Conservation (phyloP, 2,113 vertebrate species). For the Hippocampus abdominalis region DNA sequence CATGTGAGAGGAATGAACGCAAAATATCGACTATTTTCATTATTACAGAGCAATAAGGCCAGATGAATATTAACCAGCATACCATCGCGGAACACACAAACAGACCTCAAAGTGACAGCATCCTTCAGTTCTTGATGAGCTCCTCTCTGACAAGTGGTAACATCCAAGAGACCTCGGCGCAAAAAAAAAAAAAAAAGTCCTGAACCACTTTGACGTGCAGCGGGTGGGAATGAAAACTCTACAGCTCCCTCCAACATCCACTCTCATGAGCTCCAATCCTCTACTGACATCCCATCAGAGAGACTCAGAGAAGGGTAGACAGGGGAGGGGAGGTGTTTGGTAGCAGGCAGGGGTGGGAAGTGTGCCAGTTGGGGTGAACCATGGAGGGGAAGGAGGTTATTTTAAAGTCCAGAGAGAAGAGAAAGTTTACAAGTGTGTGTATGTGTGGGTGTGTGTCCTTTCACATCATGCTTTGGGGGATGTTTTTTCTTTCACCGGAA, state of each 20-base stretch:
- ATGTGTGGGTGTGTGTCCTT: too few relatives aligned
- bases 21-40: not conserved
- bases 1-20: not conserved
- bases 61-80: not conserved
- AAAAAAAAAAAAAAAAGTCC: slow-evolving; percentile 28
- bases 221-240: slow-evolving; percentile 27
- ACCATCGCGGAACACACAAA: not conserved
- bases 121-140: slow-evolving; percentile 16
- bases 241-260: slow-evolving; percentile 36
- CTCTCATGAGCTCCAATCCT: slow-evolving; percentile 60
- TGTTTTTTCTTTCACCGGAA: too few relatives aligned
- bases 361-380: slow-evolving; percentile 42
- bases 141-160: slow-evolving; percentile 26
- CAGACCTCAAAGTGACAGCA: slow-evolving; percentile 56
- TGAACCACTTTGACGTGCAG: slow-evolving; percentile 27
- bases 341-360: slow-evolving; percentile 19
- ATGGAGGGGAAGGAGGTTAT: slow-evolving; percentile 16
- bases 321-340: slow-evolving; percentile 8
- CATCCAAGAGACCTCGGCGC: slow-evolving; percentile 40
- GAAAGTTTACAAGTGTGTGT: not conserved
- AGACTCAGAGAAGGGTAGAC: slow-evolving; percentile 12
- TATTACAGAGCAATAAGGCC: not conserved
- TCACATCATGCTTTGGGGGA: too few relatives aligned
- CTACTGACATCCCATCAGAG: slow-evolving; percentile 60
- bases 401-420: slow-evolving; percentile 4